Base-by-base conservation (phyloP, 2,797 vertebrate genomes). In the Sebastes hubbsi region DNA sequence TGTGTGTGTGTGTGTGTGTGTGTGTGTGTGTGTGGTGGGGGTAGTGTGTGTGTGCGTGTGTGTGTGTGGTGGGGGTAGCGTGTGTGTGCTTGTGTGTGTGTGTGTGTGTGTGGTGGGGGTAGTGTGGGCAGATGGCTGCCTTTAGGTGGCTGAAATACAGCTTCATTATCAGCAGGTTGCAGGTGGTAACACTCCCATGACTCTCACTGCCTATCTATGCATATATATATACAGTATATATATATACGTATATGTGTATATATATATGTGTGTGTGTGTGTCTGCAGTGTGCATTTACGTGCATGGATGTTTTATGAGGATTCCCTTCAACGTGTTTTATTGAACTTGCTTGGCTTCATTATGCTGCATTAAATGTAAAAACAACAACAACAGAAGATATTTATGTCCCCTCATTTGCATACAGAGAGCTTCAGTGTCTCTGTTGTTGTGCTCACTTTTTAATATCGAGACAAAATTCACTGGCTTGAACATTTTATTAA, bases 101-200 rank as follows among this genome's bases (percentile, higher is more conserved):
- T 56, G 54, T 70, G 49, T 66, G 73, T 49, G 71, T 64, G 69
- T 72, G 34, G 66, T 56, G 70, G 83, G 72, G 78, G 83, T 66
- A 5, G 86, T 55, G 78, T 20, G 59, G 77, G 80, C 56, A 78
- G 83, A 81, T 79, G 81, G 78, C 89, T 80, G 18, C 84, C 88
- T 92, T 93, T 84, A 93, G 82, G 91, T 91, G 81, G 74, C 68
- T 88, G 89, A 87, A 93, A 93, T 91, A 92, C 80, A 89, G 84
- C 88, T 95, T 92, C 77, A 92, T 95, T 92, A 93, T 95, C 87
- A 92, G 89, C 87, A 92, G 84, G 90, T 93, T 92, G 90, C 91
- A 94, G 91, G 89, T 93, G 92, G 88, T 62, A 78, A 70, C 60
- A 13, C 80, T 82, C 88, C 84, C 81, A 86, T 81, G 75, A 70